phyloP scores from a whole-genome alignment of 2,888 invertebrate species.

The Troides aeacus region DNA sequence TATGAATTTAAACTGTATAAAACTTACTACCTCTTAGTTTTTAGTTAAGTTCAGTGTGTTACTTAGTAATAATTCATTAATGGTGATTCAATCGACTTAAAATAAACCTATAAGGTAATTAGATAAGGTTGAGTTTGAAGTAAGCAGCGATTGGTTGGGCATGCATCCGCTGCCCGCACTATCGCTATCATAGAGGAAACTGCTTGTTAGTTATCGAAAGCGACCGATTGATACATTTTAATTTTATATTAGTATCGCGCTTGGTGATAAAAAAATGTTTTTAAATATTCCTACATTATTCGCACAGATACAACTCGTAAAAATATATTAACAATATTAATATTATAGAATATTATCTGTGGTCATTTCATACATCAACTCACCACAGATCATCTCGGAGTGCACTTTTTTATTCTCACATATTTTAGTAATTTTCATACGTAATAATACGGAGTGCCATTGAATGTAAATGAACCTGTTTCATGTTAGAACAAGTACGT shows the following conservation, averaged over 20 bases:
- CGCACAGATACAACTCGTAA: too few relatives aligned
- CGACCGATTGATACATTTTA: constrained; percentile 5
- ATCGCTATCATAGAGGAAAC: constrained; percentile 28
- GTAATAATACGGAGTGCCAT: background rate
- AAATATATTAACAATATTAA: too few relatives aligned
- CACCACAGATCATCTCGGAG: background rate
- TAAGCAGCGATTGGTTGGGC: background rate
- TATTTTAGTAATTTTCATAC: background rate
- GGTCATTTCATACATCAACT: too few relatives aligned
- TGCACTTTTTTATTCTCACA: constrained; percentile 1
- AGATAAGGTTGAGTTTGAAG: constrained; percentile 4
- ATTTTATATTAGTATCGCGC: constrained; percentile 6
- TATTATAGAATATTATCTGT: too few relatives aligned
- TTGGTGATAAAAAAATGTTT: background rate
- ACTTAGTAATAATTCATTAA: background rate
- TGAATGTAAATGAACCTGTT: background rate
- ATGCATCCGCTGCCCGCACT: constrained; percentile 15
- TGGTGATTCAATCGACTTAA: background rate
- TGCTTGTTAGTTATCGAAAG: constrained; percentile 18
- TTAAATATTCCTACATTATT: background rate
- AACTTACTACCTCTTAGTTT: background rate
- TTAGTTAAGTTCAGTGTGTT: background rate
- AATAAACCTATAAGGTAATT: background rate
- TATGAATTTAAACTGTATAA: background rate
- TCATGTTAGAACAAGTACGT: background rate